A percentile compares a stretch with the other conserved stretches of the same genome.
Evolutionary conservation across 2,797 vertebrate species (phyloP).

Genomic region (Loris lydekkerianus): DNA sequence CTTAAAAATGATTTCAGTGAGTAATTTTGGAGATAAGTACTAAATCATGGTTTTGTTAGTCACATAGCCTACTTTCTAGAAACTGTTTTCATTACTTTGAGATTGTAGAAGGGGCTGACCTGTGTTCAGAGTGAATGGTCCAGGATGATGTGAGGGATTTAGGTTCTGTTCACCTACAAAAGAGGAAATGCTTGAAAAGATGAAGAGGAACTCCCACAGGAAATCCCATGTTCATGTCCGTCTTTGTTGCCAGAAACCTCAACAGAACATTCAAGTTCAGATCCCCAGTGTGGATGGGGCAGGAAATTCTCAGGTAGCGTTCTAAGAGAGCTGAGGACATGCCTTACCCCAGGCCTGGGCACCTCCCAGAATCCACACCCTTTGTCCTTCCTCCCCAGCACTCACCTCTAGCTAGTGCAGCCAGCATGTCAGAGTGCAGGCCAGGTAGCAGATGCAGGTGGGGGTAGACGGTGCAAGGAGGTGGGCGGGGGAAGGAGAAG

Average conservation of each 20-base stretch:
- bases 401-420: background rate
- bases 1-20: slow-evolving; percentile 42
- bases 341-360: background rate
- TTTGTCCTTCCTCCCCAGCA: background rate
- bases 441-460: too few species aligned
- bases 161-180: background rate
- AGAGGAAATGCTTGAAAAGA: background rate
- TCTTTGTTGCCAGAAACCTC: slow-evolving; percentile 42
- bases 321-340: background rate
- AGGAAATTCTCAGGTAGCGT: slow-evolving; percentile 18
- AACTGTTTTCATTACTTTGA: slow-evolving; percentile 3
- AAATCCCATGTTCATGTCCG: background rate
- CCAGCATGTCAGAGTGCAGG: background rate
- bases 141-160: slow-evolving; percentile 35
- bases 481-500: background rate
- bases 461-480: too few species aligned
- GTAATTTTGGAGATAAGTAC: slow-evolving; percentile 21
- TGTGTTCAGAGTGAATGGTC: background rate
- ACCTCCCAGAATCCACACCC: background rate
- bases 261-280: slow-evolving; percentile 27
- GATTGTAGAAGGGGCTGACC: background rate
- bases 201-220: background rate
- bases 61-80: background rate
- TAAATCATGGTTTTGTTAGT: slow-evolving; percentile 8
- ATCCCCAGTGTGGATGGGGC: background rate